Base-by-base conservation (phyloP, 2,797 vertebrate genomes). In the Liasis olivaceus region DNA sequence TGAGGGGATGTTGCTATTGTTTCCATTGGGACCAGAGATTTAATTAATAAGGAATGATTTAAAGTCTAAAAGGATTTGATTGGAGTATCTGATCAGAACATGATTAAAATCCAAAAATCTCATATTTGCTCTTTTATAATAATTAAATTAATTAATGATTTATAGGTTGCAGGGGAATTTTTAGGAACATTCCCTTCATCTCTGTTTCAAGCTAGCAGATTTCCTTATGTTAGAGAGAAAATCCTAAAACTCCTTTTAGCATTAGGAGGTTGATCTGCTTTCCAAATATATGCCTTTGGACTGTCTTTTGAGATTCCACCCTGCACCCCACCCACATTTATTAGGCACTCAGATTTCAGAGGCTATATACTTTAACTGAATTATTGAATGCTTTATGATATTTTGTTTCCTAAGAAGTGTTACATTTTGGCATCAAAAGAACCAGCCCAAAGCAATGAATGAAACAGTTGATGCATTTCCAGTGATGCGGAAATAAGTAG, bases 101-200 rank as follows among this genome's bases (percentile, higher is more conserved):
- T 88, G 85, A 93, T 93, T 93, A 93, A 93, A 93, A 93, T 93
- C 72, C 60, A 66, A 31, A 54, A 91, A 90, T 93, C 85, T 64
- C 15, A 2, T 64, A 88, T 91, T 0, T 20, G 36, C 26, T 94
- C 13, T 26, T 26, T 58, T 91, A 14, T 56, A 90, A 91, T 26
- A 94, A 81, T 87, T 58, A 72, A 86, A 89, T 89, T 58, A 63
- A n/a, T 69, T 90, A 92, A 60, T 92, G 91, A 87, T 93, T 91
- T 91, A 88, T 87, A 93, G 59, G 86, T 88, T 93, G 88, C 64
- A 58, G 20, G 63, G 54, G 22, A 91, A 93, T 93, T 88, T 88
- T 93, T 93, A 91, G 51, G 13, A 20, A 91, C 89, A 56, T 3
- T 93, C 89, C 47, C 51, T 94, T 66, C 47, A n/a, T 89, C 90